A percentile compares a stretch with the other conserved stretches of the same genome.
Conservation (phyloP, 1,140 invertebrate genomes). For the Eufriesea mexicana region DNA sequence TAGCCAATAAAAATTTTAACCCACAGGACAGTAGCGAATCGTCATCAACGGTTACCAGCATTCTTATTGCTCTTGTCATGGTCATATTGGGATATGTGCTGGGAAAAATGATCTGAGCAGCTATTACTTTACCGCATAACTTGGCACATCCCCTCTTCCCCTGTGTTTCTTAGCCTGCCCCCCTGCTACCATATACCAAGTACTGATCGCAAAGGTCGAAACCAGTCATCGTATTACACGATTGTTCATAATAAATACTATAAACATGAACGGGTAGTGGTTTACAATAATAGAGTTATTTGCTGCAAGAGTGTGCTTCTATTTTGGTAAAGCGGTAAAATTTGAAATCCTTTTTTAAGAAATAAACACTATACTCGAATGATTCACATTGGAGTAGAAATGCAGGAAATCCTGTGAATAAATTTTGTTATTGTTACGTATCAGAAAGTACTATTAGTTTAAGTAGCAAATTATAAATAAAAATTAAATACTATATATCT, state of each 20-base stretch:
- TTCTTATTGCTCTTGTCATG: slow-evolving; percentile 77
- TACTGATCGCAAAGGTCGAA: slow-evolving; percentile 53
- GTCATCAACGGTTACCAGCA: slow-evolving; percentile 66
- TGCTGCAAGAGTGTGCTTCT: slow-evolving; percentile 64
- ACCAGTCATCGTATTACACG: slow-evolving; percentile 62
- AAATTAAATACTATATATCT: slow-evolving; percentile 9
- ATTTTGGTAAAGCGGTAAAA: slow-evolving; percentile 43
- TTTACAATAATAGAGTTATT: slow-evolving; percentile 61
- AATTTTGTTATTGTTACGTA: slow-evolving; percentile 35
- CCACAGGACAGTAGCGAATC: slow-evolving; percentile 72
- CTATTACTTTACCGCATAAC: slow-evolving; percentile 69
- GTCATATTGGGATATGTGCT: slow-evolving; percentile 78
- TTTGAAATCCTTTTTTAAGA: slow-evolving; percentile 58
- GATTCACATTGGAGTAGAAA: neutral
- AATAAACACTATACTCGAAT: slow-evolving; percentile 22
- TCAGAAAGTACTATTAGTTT: slow-evolving; percentile 28
- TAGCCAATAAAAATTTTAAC: slow-evolving; percentile 68
- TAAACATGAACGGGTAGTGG: slow-evolving; percentile 66
- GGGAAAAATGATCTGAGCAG: slow-evolving; percentile 81
- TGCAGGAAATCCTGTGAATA: neutral
- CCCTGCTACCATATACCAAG: slow-evolving; percentile 72
- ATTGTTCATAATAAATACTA: slow-evolving; percentile 67
- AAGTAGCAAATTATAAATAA: slow-evolving; percentile 32
- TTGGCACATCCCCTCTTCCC: slow-evolving; percentile 70
- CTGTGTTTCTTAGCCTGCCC: slow-evolving; percentile 75